Evolutionary conservation across 2,113 vertebrate genomes (phyloP).

Genomic region (Tetrax tetrax): DNA sequence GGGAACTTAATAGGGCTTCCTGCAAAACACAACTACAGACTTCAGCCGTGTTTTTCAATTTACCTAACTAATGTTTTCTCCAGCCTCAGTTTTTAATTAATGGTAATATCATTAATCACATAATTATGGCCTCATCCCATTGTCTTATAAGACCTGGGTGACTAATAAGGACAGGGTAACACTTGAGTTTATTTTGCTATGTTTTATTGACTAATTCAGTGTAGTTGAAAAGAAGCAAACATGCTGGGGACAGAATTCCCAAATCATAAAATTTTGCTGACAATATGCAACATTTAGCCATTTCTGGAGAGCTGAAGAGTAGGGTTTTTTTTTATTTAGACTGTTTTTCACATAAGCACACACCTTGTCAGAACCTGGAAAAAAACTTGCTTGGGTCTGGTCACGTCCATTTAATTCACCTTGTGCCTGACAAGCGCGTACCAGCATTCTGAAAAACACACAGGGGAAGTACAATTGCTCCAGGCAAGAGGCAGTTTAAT

Average conservation of each 20-base stretch:
- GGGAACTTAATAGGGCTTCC: neutral
- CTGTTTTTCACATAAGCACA: neutral
- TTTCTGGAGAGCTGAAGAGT: neutral
- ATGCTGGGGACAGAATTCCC: neutral
- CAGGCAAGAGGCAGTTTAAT: neutral
- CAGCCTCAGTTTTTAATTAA: neutral
- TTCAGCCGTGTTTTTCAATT: neutral
- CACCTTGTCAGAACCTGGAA: neutral
- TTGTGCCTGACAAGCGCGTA: neutral
- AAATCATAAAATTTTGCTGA: neutral
- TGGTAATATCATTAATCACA: neutral
- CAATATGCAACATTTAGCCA: neutral
- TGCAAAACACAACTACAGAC: neutral
- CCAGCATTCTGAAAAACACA: neutral
- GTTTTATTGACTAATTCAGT: neutral
- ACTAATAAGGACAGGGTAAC: neutral
- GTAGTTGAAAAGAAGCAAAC: neutral
- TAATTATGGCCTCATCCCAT: constrained; percentile 8
- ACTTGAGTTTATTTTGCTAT: constrained; percentile 12
- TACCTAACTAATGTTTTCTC: constrained; percentile 17
- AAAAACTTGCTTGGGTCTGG: neutral
- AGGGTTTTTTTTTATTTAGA: neutral
- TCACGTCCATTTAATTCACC: neutral
- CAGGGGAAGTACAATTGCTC: neutral
- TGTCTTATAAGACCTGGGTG: neutral